Base-by-base conservation (phyloP, 2,113 vertebrate genomes). In the Globicephala melas region DNA sequence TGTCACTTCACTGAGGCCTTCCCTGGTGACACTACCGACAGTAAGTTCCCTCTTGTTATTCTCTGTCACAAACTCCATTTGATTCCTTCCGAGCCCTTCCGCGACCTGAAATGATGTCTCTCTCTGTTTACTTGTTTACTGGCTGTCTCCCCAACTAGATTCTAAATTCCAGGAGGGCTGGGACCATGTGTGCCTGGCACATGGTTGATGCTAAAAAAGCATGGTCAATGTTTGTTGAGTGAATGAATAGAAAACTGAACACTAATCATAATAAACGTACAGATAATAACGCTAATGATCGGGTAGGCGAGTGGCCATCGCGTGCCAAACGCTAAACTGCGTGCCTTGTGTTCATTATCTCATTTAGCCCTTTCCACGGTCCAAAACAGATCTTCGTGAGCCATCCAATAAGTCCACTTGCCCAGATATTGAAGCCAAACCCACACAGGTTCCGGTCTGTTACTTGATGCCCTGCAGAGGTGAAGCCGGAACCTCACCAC, bases 1-100 rank as follows among this genome's bases (percentile, higher is more conserved):
- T 6, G 41, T 70, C 89, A 36, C 11, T 74, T 36, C 41, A 25
- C n/a, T 5, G 17, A 50, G 82, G 6, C 9, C n/a, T 8, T 67
- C 15, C n/a, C 53, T 31, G 8, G 25, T 18, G 8, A 5, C 15
- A 0, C 8, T 15, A 0, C 23, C 20, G 47, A 53, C 47, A 12
- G 65, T 31, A 47, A 33, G 28, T 28, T 41, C 83, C 21, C 18
- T 83, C 28, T 87, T 8, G 10, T 74, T 41, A 76, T 67, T 58
- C 18, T 63, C 36, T 41, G 6, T 73, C n/a, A 38, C 12, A n/a
- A 23, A 89, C 28, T 38, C 26, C 8, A 0, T 15, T 81, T 91
- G n/a, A 55, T n/a, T 65, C 73, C 44, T 18, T 73, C 33, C 2
- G 10, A 31, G 17, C 62, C 41, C 28, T 63, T 36, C 55, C 11